phyloP scores from a whole-genome alignment of 2,113 vertebrate genomes.

The Agapornis roseicollis region DNA sequence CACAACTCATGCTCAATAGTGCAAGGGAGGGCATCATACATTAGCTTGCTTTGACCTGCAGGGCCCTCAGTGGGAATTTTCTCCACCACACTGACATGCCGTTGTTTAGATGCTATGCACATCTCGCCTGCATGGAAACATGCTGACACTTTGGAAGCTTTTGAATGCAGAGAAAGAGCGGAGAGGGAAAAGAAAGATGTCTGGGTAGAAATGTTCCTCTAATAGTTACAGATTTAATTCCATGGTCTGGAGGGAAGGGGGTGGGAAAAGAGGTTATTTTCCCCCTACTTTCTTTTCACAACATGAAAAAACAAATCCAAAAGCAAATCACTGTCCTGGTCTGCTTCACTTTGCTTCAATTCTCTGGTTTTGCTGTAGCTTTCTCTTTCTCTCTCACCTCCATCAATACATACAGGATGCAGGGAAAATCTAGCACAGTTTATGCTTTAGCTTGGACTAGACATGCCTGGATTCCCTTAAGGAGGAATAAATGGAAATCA shows the following conservation, averaged over 20 bases:
- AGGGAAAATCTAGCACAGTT: background rate
- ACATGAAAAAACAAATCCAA: background rate
- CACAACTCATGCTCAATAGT: background rate
- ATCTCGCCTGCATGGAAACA: conserved; percentile 61
- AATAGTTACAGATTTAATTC: conserved; percentile 61
- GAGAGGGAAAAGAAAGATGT: conserved; percentile 15
- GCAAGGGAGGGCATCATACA: conserved; percentile 46
- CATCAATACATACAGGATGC: background rate
- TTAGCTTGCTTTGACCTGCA: conserved; percentile 30
- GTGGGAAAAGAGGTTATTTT: background rate
- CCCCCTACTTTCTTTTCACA: background rate
- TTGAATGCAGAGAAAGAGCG: conserved; percentile 41
- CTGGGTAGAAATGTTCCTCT: conserved; percentile 63
- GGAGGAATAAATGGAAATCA: conserved; percentile 34
- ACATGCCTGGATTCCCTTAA: background rate
- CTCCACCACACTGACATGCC: conserved; percentile 20
- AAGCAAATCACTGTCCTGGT: conserved; percentile 13
- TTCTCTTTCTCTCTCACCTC: background rate
- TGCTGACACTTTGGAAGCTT: conserved; percentile 55
- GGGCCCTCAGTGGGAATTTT: conserved; percentile 51
- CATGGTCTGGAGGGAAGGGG: background rate
- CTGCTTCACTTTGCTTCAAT: background rate
- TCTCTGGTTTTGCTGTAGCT: background rate
- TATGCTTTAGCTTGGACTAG: background rate
- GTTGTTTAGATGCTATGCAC: conserved; percentile 68